Conservation (phyloP, 2,113 vertebrate genomes). For the Ptilonorhynchus violaceus region DNA sequence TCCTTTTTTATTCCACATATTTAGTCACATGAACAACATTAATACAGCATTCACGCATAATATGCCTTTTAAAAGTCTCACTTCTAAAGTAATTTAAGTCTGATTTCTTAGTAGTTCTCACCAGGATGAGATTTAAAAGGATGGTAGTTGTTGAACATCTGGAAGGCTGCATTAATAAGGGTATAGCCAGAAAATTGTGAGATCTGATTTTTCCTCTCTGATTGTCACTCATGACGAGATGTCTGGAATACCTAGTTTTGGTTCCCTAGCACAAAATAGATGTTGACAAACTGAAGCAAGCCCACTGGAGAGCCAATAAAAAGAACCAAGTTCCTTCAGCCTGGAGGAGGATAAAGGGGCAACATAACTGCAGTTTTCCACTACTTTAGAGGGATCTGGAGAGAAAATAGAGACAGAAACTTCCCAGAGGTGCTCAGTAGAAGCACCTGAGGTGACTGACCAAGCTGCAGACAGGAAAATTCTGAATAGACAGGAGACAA, state of each 20-base stretch:
- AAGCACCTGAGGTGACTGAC: neutral
- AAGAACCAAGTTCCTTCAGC: neutral
- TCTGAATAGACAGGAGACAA: neutral
- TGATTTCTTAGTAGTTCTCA: neutral
- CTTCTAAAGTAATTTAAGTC: neutral
- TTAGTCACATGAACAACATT: neutral
- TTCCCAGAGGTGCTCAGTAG: neutral
- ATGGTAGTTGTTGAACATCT: neutral
- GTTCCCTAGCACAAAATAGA: neutral
- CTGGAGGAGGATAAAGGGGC: neutral
- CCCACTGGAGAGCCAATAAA: neutral
- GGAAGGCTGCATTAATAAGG: neutral
- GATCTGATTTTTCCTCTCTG: neutral
- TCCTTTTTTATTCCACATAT: neutral
- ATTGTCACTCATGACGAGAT: neutral
- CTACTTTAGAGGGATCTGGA: neutral
- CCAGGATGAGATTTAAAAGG: neutral
- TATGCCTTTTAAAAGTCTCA: neutral
- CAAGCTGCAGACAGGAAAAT: neutral
- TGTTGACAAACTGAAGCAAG: neutral
- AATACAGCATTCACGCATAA: neutral
- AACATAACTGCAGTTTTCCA: neutral
- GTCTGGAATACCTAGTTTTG: neutral
- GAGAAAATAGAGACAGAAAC: neutral
- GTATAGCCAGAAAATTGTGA: neutral